Conservation (phyloP, 2,113 vertebrate species). For the Burhinus oedicnemus region DNA sequence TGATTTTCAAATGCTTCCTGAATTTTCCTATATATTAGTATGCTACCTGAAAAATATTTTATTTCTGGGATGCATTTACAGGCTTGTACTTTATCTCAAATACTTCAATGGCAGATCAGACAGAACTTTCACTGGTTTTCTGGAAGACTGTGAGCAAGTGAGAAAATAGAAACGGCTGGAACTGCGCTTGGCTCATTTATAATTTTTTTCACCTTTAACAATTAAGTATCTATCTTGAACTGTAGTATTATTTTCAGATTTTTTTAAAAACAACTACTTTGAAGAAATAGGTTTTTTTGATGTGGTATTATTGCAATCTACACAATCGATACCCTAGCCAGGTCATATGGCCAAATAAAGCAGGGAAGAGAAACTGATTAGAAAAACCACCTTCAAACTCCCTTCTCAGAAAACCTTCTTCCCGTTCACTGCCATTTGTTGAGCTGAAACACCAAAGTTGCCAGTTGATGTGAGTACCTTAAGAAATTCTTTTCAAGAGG, state of each 20-base stretch:
- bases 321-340: background rate
- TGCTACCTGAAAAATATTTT: background rate
- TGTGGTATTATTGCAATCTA: background rate
- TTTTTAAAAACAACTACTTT: background rate
- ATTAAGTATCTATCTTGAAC: background rate
- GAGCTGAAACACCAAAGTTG: too few species aligned
- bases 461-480: too few species aligned
- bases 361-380: too few species aligned
- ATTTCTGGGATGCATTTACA: background rate
- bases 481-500: too few species aligned
- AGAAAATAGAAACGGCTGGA: background rate
- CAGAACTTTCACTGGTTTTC: background rate
- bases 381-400: too few species aligned
- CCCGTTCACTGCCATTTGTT: too few species aligned
- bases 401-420: too few species aligned
- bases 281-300: fast-evolving
- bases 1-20: background rate
- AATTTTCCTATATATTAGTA: background rate
- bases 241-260: background rate
- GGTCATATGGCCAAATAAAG: too few species aligned
- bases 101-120: background rate
- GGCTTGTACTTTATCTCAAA: background rate
- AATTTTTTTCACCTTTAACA: background rate
- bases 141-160: background rate
- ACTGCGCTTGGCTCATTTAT: background rate